Conservation (phyloP, 1,140 invertebrate species). For the Solenopsis invicta region DNA sequence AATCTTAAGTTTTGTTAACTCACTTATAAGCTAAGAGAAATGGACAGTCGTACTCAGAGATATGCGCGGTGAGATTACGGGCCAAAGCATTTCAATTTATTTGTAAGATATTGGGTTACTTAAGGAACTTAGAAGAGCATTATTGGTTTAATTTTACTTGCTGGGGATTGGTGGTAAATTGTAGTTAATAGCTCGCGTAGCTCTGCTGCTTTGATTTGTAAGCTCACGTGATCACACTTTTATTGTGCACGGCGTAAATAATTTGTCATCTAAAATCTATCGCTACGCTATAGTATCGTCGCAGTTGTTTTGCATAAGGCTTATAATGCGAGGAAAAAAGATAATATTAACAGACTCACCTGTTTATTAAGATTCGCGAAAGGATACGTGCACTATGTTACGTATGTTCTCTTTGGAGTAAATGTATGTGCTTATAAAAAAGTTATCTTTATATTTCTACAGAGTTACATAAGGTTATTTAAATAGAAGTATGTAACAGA, state of each 20-base stretch:
- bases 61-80: slow-evolving; percentile 6
- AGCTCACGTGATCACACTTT: slow-evolving; percentile 33
- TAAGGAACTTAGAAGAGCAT: slow-evolving; percentile 13
- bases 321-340: slow-evolving; percentile 8
- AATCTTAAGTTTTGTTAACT: slow-evolving; percentile 10
- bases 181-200: slow-evolving; percentile 48
- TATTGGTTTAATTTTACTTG: slow-evolving; percentile 52
- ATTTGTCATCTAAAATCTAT: slow-evolving; percentile 45
- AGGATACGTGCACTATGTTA: background rate
- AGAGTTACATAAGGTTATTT: too few species aligned
- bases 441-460: too few species aligned
- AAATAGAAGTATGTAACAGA: too few species aligned
- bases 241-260: slow-evolving; percentile 1
- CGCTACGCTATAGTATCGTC: slow-evolving; percentile 9
- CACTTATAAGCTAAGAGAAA: background rate
- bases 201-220: slow-evolving; percentile 36
- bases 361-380: background rate
- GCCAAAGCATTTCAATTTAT: slow-evolving; percentile 40
- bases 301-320: background rate
- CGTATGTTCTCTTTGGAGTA: background rate
- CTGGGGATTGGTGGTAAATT: slow-evolving; percentile 53
- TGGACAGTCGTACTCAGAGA: slow-evolving; percentile 9
- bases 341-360: background rate
- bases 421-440: too few species aligned
- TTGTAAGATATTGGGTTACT: slow-evolving; percentile 36